Evolutionary conservation across 2,888 invertebrate species (phyloP).

Genomic region (Caenorhabditis sp.): DNA sequence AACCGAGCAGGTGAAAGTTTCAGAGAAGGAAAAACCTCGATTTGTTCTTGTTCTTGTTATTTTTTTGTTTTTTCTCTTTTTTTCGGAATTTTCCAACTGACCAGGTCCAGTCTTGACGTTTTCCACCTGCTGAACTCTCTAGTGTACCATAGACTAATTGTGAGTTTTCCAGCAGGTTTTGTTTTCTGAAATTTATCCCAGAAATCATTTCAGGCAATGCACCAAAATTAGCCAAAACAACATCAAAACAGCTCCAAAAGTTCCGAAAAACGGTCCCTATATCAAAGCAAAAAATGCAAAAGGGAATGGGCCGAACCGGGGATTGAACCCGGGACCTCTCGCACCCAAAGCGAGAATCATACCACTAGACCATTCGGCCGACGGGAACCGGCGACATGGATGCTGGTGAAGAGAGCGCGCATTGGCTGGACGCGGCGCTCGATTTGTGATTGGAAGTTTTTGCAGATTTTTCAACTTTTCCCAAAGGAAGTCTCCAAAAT

Average conservation of each 20-base stretch:
- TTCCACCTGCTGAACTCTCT: too few relatives aligned
- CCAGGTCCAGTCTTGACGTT: too few relatives aligned
- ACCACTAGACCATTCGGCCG: constrained; percentile 81
- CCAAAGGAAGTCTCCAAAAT: too few relatives aligned
- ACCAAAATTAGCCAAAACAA: too few relatives aligned
- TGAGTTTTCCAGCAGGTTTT: too few relatives aligned
- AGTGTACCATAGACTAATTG: too few relatives aligned
- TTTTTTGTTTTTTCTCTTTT: neutral
- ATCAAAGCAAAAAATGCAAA: neutral
- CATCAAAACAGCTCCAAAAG: neutral
- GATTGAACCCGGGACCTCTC: constrained; percentile 83
- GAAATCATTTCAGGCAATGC: too few relatives aligned
- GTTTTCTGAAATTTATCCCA: too few relatives aligned
- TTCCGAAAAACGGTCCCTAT: neutral
- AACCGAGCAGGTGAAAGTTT: too few relatives aligned
- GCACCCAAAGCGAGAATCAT: constrained; percentile 83
- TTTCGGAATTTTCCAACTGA: neutral
- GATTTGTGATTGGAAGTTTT: too few relatives aligned
- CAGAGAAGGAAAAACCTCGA: neutral
- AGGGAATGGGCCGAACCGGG: constrained; percentile 75
- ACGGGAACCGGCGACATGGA: neutral
- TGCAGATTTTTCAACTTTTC: too few relatives aligned
- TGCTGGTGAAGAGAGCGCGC: neutral
- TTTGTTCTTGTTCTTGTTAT: neutral
- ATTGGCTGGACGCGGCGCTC: neutral